Evolutionary conservation across 2,113 vertebrate species (phyloP).

Genomic region (Pelecanoides urinatrix): DNA sequence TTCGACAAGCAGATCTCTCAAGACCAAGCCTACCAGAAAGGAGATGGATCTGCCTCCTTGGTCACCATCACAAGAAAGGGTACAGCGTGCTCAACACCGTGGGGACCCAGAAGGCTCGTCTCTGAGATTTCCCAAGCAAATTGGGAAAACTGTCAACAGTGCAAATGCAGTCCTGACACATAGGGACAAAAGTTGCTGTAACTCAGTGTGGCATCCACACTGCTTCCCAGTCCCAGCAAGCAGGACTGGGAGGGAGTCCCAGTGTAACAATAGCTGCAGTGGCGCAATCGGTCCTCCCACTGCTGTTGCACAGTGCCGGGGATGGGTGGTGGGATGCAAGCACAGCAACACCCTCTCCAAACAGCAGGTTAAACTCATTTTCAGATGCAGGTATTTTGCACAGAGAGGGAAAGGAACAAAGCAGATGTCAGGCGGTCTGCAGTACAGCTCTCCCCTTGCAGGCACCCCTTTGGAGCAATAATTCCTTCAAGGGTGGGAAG

Average conservation of each 20-base stretch:
- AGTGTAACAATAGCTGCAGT: not conserved
- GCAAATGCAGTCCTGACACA: not conserved
- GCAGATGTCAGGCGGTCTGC: not conserved
- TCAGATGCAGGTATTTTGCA: not conserved
- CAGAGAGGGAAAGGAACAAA: not conserved
- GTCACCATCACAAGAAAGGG: not conserved
- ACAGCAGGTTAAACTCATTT: not conserved
- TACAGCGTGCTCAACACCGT: not conserved
- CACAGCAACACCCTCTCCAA: not conserved
- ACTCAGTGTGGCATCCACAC: not conserved
- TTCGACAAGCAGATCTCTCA: not conserved
- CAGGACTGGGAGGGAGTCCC: not conserved
- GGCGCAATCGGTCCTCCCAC: not conserved
- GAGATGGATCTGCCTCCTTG: not conserved
- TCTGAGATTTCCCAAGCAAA: not conserved
- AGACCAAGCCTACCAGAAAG: not conserved
- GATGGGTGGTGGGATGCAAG: not conserved
- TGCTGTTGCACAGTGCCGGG: rapidly evolving
- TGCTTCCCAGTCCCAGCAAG: not conserved
- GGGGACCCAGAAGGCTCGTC: not conserved
- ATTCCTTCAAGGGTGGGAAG: not conserved
- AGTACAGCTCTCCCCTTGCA: not conserved
- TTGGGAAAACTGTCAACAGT: not conserved
- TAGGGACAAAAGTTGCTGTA: not conserved
- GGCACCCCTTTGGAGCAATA: not conserved